Conservation (phyloP, 2,113 vertebrate species). For the Tor tambroides region DNA sequence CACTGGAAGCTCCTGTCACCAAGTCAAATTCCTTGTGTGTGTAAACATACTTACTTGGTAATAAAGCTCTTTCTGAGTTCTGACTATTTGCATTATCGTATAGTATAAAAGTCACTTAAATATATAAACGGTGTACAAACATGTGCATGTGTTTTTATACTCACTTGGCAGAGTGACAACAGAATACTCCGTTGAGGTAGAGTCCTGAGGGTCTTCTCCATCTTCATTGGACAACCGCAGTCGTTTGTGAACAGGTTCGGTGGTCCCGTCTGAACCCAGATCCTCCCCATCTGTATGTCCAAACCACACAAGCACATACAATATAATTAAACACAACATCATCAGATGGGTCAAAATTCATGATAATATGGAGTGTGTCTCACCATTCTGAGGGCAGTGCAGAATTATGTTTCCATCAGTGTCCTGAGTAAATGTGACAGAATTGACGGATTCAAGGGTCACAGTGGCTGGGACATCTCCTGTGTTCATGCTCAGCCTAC, state of each 20-base stretch:
- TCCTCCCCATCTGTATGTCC: conserved; percentile 76
- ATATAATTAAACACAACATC: not conserved
- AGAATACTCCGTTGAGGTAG: conserved; percentile 82
- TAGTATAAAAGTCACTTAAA: not conserved
- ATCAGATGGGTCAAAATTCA: not conserved
- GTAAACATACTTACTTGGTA: too few relatives aligned
- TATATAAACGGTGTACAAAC: not conserved
- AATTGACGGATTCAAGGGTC: conserved; percentile 86
- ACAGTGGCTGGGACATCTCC: conserved; percentile 85
- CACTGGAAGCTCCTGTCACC: too few relatives aligned
- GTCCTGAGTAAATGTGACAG: conserved; percentile 91
- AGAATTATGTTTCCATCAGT: conserved; percentile 93
- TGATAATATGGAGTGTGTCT: not conserved
- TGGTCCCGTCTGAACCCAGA: conserved; percentile 83
- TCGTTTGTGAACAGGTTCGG: conserved; percentile 87
- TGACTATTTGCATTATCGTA: not conserved
- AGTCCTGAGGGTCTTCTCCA: conserved; percentile 77
- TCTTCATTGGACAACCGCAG: conserved; percentile 86
- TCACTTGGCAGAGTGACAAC: conserved; percentile 92
- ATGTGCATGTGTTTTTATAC: conserved; percentile 51
- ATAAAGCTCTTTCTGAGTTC: too few relatives aligned
- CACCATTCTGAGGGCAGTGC: conserved; percentile 90
- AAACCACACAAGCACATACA: not conserved
- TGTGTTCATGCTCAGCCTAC: conserved; percentile 86
- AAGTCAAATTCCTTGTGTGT: too few relatives aligned